These are phyloP conservation scores for Serilophus lunatus DNA, from an alignment of 2,113 vertebrate species.

Conservation along the genomic window DNA sequence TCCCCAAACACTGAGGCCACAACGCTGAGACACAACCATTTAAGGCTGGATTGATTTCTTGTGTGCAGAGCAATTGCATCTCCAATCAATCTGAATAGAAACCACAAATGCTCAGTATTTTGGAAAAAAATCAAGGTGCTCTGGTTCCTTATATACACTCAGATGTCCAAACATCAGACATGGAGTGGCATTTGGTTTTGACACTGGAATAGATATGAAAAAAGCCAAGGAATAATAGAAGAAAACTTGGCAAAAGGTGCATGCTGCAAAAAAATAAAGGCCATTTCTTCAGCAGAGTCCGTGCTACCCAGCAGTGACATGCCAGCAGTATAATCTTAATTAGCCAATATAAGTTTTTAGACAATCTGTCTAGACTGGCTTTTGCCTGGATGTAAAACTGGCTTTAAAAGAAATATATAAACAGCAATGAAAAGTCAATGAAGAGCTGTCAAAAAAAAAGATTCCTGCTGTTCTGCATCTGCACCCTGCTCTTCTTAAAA, in stretches of 20 bases:
- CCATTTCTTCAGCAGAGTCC: not conserved
- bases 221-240: not conserved
- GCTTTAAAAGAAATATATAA: constrained; percentile 37
- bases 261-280: not conserved
- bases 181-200: not conserved
- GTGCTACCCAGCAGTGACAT: not conserved
- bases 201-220: not conserved
- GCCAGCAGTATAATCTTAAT: constrained; percentile 35
- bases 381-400: not conserved
- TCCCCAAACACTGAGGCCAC: not conserved
- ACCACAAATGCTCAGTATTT: not conserved
- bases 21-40: accelerated
- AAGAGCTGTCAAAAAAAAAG: not conserved
- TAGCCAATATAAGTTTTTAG: constrained; percentile 52
- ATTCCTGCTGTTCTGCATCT: not conserved
- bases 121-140: not conserved
- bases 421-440: constrained; percentile 14
- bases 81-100: not conserved
- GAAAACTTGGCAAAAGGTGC: not conserved
- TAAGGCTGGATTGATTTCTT: not conserved
- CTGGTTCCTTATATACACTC: not conserved
- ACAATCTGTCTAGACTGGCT: constrained; percentile 55
- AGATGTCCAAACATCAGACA: not conserved
- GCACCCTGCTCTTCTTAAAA: not conserved
- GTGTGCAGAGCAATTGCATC: not conserved